Base-by-base conservation (phyloP, 35 echinoderm and acorn worm species). In the Hemicentrotus pulcherrimus region DNA sequence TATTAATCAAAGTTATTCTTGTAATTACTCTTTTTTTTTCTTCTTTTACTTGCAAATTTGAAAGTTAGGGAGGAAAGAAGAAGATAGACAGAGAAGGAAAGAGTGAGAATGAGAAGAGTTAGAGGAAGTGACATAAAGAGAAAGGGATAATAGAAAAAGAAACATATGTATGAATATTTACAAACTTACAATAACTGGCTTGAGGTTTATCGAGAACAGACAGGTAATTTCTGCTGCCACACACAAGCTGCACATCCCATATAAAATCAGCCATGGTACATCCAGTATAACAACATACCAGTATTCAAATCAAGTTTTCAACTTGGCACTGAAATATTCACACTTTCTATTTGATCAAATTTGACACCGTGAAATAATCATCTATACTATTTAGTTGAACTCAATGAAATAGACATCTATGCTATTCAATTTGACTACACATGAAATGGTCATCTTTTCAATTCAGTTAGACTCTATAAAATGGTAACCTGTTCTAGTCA, bases 111-210 rank as follows among this genome's bases (percentile, higher is more conserved):
- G 65, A n/a, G 65, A 7, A 18, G 65, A 7, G 22, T 7, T 11
- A 59, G 28, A 7, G 19, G 4, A 78, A 78, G 65, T 28, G 65
- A 78, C 65, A 78, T n/a, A 78, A 55, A 55, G 50, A 55, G 50
- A 55, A 55, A 55, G 50, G 50, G 50, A 55, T 55, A 10, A 55
- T 6, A 28, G 65, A n/a, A 78, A 78, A 30, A 28, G 28, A 78
- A n/a, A 78, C 65, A 78, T 78, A 78, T 78, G 19, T 78, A 78
- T 78, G 65, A 78, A 78, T 78, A 78, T 78, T 78, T 78, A 78
- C 65, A 78, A 78, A 78, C 65, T 78, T 22, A 78, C 65, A 78
- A 28, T 78, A 78, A n/a, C 24, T n/a, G 28, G 6, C 61, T 78
- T 7, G 65, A 78, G 65, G 65, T 78, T 78, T 18, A 78, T 78